Conservation (phyloP, 2,797 vertebrate species). For the Limosa lapponica region DNA sequence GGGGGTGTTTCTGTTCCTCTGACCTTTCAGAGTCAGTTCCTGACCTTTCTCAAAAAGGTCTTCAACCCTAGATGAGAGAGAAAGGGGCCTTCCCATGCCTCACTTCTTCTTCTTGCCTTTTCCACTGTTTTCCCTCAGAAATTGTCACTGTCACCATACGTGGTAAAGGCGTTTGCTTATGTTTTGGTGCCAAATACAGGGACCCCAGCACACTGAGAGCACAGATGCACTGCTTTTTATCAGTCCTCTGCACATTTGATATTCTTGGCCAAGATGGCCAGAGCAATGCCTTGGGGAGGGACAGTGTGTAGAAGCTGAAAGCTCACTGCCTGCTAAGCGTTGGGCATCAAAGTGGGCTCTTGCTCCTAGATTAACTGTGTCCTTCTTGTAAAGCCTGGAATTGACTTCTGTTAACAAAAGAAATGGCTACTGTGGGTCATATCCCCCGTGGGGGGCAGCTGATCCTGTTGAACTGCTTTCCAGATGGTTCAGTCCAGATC, state of each 20-base stretch:
- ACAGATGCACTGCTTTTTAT: background rate
- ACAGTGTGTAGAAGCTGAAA: background rate
- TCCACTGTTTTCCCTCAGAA: background rate
- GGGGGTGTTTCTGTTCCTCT: background rate
- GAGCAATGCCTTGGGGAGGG: background rate
- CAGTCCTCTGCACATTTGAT: background rate
- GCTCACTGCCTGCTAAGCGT: background rate
- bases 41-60: background rate
- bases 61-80: background rate
- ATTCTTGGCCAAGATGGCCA: background rate
- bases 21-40: background rate
- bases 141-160: rapidly evolving
- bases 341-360: background rate
- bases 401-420: background rate
- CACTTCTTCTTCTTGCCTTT: background rate
- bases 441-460: no score
- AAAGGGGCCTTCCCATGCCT: background rate
- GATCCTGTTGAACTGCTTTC: background rate
- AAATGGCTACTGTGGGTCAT: background rate
- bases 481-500: background rate
- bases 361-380: background rate
- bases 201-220: background rate
- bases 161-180: rapidly evolving
- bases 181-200: background rate
- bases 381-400: background rate